Percentiles rank a stretch among this genome's conserved stretches.
Conservation (phyloP, 2,888 invertebrate species). For the Pterostichus madidus region DNA sequence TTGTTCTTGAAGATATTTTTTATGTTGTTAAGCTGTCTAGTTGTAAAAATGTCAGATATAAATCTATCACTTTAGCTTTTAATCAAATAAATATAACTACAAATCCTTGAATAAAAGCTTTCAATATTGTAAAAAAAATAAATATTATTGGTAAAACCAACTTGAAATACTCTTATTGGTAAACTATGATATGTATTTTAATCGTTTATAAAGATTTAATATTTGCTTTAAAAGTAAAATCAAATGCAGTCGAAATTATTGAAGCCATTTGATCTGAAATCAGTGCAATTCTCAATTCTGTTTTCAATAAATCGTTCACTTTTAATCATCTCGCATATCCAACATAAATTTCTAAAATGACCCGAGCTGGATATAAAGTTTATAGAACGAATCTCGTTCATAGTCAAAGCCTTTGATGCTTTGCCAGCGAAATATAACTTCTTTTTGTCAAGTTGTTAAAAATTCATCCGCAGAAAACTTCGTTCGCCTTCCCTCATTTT, state of each 20-base stretch:
- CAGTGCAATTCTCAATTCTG: not conserved
- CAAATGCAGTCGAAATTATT: too few relatives aligned
- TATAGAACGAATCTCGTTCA: not conserved
- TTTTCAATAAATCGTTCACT: not conserved
- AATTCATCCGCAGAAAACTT: slow-evolving; percentile 26
- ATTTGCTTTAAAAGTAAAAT: too few relatives aligned
- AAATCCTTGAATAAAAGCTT: too few relatives aligned
- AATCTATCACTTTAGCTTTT: too few relatives aligned
- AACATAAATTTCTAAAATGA: slow-evolving; percentile 18
- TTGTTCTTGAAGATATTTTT: too few relatives aligned
- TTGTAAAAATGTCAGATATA: too few relatives aligned
- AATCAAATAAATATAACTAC: too few relatives aligned
- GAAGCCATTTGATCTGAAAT: not conserved
- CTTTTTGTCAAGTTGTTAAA: slow-evolving; percentile 33
- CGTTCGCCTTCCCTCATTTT: not conserved
- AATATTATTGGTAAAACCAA: not conserved
- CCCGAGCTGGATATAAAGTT: not conserved
- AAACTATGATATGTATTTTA: too few relatives aligned
- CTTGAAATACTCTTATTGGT: too few relatives aligned
- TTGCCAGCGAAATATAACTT: slow-evolving; percentile 18
- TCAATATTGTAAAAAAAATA: too few relatives aligned
- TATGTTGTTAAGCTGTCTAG: too few relatives aligned
- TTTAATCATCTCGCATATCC: slow-evolving; percentile 9
- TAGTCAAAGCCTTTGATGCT: slow-evolving; percentile 26
- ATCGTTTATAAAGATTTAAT: too few relatives aligned